Base-by-base conservation (phyloP, 1,140 invertebrate genomes). In the Trachymyrmex septentrionalis region DNA sequence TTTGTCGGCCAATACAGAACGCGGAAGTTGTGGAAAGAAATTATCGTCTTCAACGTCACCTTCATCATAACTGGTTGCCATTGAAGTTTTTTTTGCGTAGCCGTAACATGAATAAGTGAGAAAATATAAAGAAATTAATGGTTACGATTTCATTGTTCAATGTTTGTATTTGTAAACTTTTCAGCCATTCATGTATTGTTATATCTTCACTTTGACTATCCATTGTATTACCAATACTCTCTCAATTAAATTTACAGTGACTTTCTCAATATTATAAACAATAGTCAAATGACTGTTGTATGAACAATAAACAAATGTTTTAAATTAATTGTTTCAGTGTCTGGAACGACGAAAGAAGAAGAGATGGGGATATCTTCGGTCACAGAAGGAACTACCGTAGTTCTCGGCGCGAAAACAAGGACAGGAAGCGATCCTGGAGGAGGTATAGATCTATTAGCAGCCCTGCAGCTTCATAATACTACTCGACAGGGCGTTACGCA, bases 381-480 rank as follows among this genome's bases (percentile, higher is more conserved):
- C 66, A 89, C 91, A 57, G 92, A 93, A 30, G 89, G 81, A 76
- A 90, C 87, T 75, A 87, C 89, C 67, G 86, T 89, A 77, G 67
- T 91, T 61, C 89, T 91, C 72, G 91, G 90, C 53, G 90, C 90
- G 67, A 94, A 87, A 89, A 90, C 89, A 86, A 92, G 88, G 84
- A 90, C 91, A 92, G 91, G 89, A 48, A 90, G 81, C 77, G 95
- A 95, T 89, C 90, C 93, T 71, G 93, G 91, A 78, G 94, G 92
- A 89, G 92, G 93, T 90, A 95, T 96, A 94, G 96, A 96, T 92
- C 95, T 96, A 81, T 95, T 96, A 90, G 96, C 96, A 89, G 95
- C 96, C 73, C 93, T 96, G 86, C 96, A 96, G 92, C 93, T 96
- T 87, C 95, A 96, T 95, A 96, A 96, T 92, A 96, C 95, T 61